These are phyloP conservation scores for Phymastichus coffea DNA, from an alignment of 1,140 invertebrate species.

Conservation along the genomic window DNA sequence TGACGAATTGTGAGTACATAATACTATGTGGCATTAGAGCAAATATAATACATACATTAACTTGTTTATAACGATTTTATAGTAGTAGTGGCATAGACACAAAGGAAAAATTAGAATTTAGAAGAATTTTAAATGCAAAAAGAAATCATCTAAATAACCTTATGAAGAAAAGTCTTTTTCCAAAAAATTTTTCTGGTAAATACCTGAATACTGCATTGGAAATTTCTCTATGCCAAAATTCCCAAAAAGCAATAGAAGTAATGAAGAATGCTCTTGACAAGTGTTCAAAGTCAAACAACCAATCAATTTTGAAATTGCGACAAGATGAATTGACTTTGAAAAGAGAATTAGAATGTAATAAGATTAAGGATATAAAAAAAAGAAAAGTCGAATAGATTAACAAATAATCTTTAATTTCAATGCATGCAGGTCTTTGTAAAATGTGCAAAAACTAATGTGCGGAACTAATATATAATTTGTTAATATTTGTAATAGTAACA, in stretches of 20 bases:
- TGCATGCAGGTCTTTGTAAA: no score
- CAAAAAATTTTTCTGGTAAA: slow-evolving; percentile 69
- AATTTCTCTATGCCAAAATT: slow-evolving; percentile 35
- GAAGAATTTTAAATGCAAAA: slow-evolving; percentile 56
- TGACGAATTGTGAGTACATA: slow-evolving; percentile 63
- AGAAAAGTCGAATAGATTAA: slow-evolving; percentile 13
- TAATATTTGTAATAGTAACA: background rate
- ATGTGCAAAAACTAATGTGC: background rate
- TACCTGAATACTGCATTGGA: slow-evolving; percentile 59
- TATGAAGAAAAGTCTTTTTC: slow-evolving; percentile 65
- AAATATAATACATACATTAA: slow-evolving; percentile 9
- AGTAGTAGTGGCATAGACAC: slow-evolving; percentile 45
- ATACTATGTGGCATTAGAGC: background rate
- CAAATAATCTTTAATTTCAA: no score
- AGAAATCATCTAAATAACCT: slow-evolving; percentile 61
- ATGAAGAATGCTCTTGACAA: slow-evolving; percentile 54
- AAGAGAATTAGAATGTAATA: no score
- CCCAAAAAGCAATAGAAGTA: slow-evolving; percentile 57
- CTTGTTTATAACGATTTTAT: slow-evolving; percentile 24
- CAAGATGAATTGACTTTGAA: no score
- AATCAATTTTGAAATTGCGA: no score
- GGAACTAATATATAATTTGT: background rate
- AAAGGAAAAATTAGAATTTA: slow-evolving; percentile 46
- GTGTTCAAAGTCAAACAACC: slow-evolving; percentile 39
- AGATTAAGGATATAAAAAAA: no score